These are phyloP conservation scores for Gopherus flavomarginatus DNA, from an alignment of 2,113 vertebrate genomes.

Conservation along the genomic window DNA sequence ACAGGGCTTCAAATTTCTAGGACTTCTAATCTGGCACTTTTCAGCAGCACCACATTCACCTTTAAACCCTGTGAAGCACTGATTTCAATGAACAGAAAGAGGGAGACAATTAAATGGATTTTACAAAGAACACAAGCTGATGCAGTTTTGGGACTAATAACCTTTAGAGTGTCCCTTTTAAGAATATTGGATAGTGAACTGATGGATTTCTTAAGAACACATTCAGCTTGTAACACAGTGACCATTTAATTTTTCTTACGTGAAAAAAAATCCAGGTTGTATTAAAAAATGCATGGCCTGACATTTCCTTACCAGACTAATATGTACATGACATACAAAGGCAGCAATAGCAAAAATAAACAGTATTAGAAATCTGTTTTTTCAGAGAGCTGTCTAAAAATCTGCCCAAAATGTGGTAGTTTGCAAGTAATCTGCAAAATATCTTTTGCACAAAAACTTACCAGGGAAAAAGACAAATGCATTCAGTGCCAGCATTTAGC, in stretches of 20 bases:
- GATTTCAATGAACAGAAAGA: neutral
- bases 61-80: neutral
- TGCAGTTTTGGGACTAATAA: neutral
- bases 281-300: slow-evolving; percentile 23
- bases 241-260: slow-evolving; percentile 12
- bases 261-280: slow-evolving; percentile 20
- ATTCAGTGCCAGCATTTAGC: neutral
- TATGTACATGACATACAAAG: neutral
- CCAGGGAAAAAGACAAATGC: neutral
- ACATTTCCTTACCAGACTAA: neutral
- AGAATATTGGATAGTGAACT: neutral
- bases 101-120: neutral
- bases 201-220: neutral
- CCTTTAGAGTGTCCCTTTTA: neutral
- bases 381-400: neutral
- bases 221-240: slow-evolving; percentile 25
- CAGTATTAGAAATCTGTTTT: neutral
- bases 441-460: neutral
- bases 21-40: neutral
- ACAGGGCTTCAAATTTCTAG: neutral
- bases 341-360: slow-evolving; percentile 26
- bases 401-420: neutral
- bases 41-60: neutral
- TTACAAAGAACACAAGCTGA: neutral
- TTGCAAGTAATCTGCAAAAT: neutral